Evolutionary conservation across 2,888 invertebrate genomes (phyloP).

Genomic region (Drosophila rellima): DNA sequence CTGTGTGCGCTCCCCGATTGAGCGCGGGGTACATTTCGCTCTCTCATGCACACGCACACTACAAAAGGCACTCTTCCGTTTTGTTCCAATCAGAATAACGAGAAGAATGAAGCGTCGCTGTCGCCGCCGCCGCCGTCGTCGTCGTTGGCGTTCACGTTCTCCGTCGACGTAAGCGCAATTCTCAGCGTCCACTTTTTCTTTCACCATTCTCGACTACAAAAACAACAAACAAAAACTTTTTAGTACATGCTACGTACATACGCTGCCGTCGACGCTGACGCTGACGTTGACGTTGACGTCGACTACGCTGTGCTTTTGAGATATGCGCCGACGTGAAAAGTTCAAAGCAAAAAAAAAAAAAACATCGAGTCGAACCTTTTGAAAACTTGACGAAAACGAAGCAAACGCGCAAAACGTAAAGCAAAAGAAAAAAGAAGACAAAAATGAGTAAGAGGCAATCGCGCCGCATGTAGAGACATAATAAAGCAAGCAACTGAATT

Average conservation of each 20-base stretch:
- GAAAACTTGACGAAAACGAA: slow-evolving; percentile 75
- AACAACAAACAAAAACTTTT: slow-evolving; percentile 63
- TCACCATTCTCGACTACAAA: slow-evolving; percentile 47
- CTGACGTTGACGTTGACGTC: slow-evolving; percentile 27
- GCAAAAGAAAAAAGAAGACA: slow-evolving; percentile 16
- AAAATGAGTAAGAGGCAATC: slow-evolving; percentile 38
- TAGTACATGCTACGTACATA: slow-evolving; percentile 42
- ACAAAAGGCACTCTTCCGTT: slow-evolving; percentile 65
- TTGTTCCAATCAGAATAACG: slow-evolving; percentile 72
- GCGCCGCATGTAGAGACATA: slow-evolving; percentile 26
- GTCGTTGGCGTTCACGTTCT: slow-evolving; percentile 1
- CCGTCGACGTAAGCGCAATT: slow-evolving; percentile 27
- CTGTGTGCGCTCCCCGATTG: slow-evolving; percentile 48
- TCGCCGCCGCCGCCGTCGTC: slow-evolving; percentile 12
- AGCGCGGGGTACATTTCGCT: slow-evolving; percentile 27
- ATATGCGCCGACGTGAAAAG: slow-evolving; percentile 69
- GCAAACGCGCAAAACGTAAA: slow-evolving; percentile 48
- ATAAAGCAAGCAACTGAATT: slow-evolving; percentile 46
- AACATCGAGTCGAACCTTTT: slow-evolving; percentile 57
- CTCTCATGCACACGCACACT: slow-evolving; percentile 50
- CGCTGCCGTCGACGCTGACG: slow-evolving; percentile 20
- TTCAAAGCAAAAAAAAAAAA: slow-evolving; percentile 55
- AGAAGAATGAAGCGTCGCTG: slow-evolving; percentile 47
- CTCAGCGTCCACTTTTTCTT: slow-evolving; percentile 63
- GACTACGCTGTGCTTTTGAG: slow-evolving; percentile 41